These are phyloP conservation scores for Himantopus leucocephalus DNA, from an alignment of 2,113 vertebrate species.

Conservation along the genomic window DNA sequence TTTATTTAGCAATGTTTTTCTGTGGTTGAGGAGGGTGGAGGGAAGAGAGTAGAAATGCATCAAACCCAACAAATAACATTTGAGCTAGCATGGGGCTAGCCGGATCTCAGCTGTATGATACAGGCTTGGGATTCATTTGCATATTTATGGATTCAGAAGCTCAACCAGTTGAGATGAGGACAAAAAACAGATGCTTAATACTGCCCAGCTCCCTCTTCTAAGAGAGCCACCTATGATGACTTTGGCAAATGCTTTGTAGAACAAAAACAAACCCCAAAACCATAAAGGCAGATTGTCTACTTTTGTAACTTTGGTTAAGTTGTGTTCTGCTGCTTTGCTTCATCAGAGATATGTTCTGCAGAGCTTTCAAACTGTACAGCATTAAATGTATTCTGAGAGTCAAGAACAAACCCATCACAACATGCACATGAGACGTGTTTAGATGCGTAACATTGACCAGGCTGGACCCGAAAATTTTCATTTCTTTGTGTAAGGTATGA, in stretches of 20 bases:
- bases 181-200: neutral
- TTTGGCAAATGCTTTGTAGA: neutral
- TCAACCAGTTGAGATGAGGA: neutral
- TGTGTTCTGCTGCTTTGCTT: neutral
- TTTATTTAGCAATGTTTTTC: slow-evolving; percentile 10
- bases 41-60: neutral
- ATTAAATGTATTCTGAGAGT: neutral
- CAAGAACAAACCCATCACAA: neutral
- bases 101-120: neutral
- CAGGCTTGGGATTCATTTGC: neutral
- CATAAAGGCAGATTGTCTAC: neutral
- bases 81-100: neutral
- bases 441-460: neutral
- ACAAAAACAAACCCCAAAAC: neutral
- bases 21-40: neutral
- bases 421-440: neutral
- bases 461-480: neutral
- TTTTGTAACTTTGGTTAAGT: neutral
- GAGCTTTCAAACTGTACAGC: neutral
- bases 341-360: neutral
- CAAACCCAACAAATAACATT: neutral
- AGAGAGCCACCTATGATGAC: neutral
- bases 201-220: neutral
- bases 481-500: neutral
- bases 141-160: neutral